Percentiles rank a stretch among this genome's conserved stretches.
These are phyloP conservation scores for Chinchilla lanigera DNA, from an alignment of 2,113 vertebrate genomes.

Conservation along the genomic window DNA sequence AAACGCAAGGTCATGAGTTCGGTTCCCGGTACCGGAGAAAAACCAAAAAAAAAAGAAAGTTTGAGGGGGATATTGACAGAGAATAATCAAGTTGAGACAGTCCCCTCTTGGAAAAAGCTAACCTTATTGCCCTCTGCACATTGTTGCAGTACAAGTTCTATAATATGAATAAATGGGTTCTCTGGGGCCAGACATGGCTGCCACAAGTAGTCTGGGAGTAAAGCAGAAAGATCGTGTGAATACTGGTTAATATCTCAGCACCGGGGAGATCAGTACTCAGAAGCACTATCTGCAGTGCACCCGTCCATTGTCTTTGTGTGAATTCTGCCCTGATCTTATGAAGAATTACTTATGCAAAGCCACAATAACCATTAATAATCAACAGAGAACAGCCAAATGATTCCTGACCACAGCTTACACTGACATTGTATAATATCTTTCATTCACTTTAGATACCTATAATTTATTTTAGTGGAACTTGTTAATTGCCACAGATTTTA, in stretches of 20 bases:
- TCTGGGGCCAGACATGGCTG: neutral
- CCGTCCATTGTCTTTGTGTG: neutral
- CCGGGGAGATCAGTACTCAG: accelerated
- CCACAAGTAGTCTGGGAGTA: neutral
- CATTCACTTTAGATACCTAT: too few relatives aligned
- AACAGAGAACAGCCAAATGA: neutral
- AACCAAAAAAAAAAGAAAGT: too few relatives aligned
- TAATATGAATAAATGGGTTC: neutral
- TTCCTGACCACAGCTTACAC: neutral
- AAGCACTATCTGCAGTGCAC: neutral
- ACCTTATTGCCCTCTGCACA: too few relatives aligned
- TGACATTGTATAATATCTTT: too few relatives aligned
- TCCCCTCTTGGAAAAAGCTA: too few relatives aligned
- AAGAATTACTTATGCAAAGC: neutral
- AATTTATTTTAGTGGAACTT: neutral
- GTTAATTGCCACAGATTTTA: neutral
- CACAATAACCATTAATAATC: neutral
- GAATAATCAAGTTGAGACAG: too few relatives aligned
- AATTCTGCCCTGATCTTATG: neutral
- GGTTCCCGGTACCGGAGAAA: too few relatives aligned
- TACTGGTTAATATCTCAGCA: neutral
- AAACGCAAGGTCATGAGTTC: too few relatives aligned
- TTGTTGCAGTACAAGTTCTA: neutral
- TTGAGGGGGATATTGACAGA: neutral
- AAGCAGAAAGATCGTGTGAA: neutral